Evolutionary conservation across 2,797 vertebrate genomes (phyloP).

Genomic region (Clarias fuscus): DNA sequence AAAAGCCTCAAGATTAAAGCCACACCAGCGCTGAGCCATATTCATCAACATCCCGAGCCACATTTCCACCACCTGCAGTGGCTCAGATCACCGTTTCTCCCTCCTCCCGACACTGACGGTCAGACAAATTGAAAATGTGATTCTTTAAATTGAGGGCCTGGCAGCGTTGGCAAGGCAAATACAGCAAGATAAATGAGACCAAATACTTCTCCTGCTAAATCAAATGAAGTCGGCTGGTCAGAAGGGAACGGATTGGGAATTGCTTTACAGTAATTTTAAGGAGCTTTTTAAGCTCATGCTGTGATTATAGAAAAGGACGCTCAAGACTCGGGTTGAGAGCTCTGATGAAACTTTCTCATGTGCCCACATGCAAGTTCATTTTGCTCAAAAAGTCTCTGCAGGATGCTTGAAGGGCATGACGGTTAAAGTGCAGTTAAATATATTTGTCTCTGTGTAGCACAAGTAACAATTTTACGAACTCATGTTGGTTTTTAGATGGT

Average conservation of each 20-base stretch:
- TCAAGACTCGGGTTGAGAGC: not conserved
- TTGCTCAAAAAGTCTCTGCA: not conserved
- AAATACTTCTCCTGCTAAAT: conserved; percentile 40
- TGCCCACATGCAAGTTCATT: not conserved
- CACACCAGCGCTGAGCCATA: conserved; percentile 61
- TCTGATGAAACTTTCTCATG: conserved; percentile 6
- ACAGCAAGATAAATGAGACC: conserved; percentile 49
- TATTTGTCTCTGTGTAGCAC: not conserved
- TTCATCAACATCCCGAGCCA: conserved; percentile 60
- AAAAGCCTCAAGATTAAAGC: conserved; percentile 59
- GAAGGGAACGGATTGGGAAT: conserved; percentile 20
- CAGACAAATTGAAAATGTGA: conserved; percentile 75
- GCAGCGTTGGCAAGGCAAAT: conserved; percentile 34
- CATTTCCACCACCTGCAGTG: conserved; percentile 63
- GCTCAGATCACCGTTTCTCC: conserved; percentile 62
- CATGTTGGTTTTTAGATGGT: not conserved
- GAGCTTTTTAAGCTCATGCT: not conserved
- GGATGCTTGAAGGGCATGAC: not conserved
- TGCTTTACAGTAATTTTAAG: conserved; percentile 10
- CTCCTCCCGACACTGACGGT: conserved; percentile 63
- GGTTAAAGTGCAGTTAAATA: not conserved
- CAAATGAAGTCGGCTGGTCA: conserved; percentile 37
- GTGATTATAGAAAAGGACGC: not conserved
- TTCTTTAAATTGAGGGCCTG: conserved; percentile 51
- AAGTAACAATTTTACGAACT: not conserved